Percentiles rank a stretch among this genome's conserved stretches.
These are phyloP conservation scores for Pyrrhia umbra DNA, from an alignment of 2,888 invertebrate genomes.

Conservation along the genomic window DNA sequence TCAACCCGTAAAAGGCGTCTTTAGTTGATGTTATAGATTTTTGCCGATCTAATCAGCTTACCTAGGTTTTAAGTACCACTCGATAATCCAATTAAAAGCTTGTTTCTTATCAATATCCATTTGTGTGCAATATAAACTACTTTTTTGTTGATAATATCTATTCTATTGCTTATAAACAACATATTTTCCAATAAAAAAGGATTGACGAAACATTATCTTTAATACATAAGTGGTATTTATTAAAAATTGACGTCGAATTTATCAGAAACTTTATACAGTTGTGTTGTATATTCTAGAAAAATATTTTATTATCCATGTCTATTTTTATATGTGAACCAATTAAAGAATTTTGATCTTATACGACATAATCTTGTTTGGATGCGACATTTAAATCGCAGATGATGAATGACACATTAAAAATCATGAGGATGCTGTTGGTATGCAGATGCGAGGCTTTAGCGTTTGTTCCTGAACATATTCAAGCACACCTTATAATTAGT, in stretches of 20 bases:
- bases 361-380: constrained; percentile 36
- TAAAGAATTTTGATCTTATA: constrained; percentile 45
- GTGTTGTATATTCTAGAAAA: constrained; percentile 31
- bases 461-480: constrained; percentile 37
- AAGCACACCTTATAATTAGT: not conserved
- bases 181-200: constrained; percentile 17
- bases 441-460: constrained; percentile 60
- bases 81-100: constrained; percentile 40
- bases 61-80: constrained; percentile 22
- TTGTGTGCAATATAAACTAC: constrained; percentile 18
- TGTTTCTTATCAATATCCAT: constrained; percentile 29
- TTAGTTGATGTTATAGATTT: constrained; percentile 36
- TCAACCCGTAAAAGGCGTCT: constrained; percentile 16
- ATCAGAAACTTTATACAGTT: not conserved
- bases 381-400: constrained; percentile 53
- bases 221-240: constrained; percentile 5
- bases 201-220: constrained; percentile 15
- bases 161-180: constrained; percentile 31
- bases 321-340: constrained; percentile 43
- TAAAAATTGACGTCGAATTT: constrained; percentile 18
- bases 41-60: constrained; percentile 34
- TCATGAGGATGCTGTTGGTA: constrained; percentile 36
- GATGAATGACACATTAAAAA: constrained; percentile 52
- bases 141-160: constrained; percentile 19
- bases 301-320: constrained; percentile 34